Percentiles rank a stretch among this genome's conserved stretches.
phyloP scores from a whole-genome alignment of 1,140 invertebrate species.

The Platorchestia sp. region DNA sequence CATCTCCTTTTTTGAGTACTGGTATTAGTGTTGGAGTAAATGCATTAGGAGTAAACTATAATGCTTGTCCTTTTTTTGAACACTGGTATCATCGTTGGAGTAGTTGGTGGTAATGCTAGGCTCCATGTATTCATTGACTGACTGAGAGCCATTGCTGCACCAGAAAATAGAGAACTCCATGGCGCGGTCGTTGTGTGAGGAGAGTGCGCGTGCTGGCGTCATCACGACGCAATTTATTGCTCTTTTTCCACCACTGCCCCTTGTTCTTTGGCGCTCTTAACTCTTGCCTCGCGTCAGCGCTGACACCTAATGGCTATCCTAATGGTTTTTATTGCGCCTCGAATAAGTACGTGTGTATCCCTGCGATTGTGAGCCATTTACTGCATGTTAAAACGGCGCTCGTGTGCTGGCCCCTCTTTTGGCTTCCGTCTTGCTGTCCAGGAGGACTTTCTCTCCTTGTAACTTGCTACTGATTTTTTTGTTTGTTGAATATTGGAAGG shows the following conservation, averaged over 20 bases:
- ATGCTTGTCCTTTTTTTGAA: no score
- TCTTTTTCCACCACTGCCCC: neutral
- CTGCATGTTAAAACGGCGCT: neutral
- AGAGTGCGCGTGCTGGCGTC: neutral
- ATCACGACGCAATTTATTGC: constrained; percentile 22
- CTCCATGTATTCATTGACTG: neutral
- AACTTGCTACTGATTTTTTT: neutral
- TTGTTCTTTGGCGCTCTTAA: constrained; percentile 44
- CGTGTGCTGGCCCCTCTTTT: neutral
- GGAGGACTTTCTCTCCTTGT: neutral
- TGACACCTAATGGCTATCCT: constrained; percentile 41
- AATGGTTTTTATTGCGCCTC: constrained; percentile 18
- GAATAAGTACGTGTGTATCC: neutral
- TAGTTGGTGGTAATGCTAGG: no score
- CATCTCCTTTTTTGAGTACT: no score
- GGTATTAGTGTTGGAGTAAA: no score
- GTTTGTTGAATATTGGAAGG: neutral
- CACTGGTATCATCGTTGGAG: no score
- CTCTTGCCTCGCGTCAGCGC: neutral
- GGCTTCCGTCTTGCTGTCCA: neutral
- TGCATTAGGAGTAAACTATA: no score
- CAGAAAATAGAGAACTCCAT: neutral
- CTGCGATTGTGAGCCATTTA: neutral
- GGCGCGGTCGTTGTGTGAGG: no score
- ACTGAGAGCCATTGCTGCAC: neutral